Base-by-base conservation (phyloP, 2,797 vertebrate species). In the Trematomus bernacchii region DNA sequence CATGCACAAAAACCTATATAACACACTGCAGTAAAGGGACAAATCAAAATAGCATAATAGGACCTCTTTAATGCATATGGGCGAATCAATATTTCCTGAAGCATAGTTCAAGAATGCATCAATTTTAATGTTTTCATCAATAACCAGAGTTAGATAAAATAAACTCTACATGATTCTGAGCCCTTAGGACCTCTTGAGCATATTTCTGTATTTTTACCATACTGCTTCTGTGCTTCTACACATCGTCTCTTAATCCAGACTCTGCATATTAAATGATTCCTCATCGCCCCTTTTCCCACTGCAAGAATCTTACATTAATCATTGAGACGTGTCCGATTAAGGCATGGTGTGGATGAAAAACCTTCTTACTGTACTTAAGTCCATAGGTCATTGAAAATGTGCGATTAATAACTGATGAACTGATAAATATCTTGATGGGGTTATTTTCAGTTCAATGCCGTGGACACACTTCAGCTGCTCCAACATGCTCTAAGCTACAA, bases 361-460 rank as follows among this genome's bases (percentile, higher is more conserved):
- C 16, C 44, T 57, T 50, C 33, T 37, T 9, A 37, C 30, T 6
- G 30, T 16, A 55, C 13, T 73, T 66, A 54, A 67, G 52, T 82
- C 85, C 23, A 71, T 30, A 73, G 58, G 37, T 80, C 60, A 73
- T 37, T 66, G 63, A 65, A 59, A 65, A 66, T 71, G 15, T 33
- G 14, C 12, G 10, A 43, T 69, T 62, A 42, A 68, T 57, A 65
- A 59, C 18, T 27, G 37, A 47, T 57, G 72, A 67, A 54, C 3
- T 21, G 54, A 66, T 27, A 59, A 37, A 59, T 42, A 53, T 66
- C 59, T 37, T 37, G 46, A 33, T 62, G 83, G 63, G 53, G 48
- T 79, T 44, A 62, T 43, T 23, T 62, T 62, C 60, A 18, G 60
- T 62, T 47, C 43, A 46, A 4, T 11, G 15, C 42, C 27, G 42